Evolutionary conservation across 2,888 invertebrate species (phyloP).

Genomic region (Eupithecia exiguata): DNA sequence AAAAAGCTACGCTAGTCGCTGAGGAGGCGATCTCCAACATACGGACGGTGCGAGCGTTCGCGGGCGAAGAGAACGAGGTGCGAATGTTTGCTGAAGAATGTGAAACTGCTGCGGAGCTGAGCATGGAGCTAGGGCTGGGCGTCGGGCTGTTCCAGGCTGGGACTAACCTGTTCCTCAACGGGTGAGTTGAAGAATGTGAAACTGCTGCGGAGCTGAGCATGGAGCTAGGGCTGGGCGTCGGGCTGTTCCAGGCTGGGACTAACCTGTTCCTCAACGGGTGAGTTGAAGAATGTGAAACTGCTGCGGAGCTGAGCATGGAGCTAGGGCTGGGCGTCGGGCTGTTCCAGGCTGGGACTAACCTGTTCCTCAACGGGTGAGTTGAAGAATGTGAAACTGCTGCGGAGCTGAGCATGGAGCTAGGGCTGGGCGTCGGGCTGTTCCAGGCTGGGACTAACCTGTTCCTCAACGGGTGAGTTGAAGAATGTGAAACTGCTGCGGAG

Average conservation of each 20-base stretch:
- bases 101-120: conserved; percentile 87
- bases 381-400: conserved; percentile 90
- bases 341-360: conserved; percentile 94
- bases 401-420: conserved; percentile 89
- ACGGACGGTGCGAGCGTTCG: conserved; percentile 96
- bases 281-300: conserved; percentile 87
- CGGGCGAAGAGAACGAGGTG: conserved; percentile 94
- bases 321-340: conserved; percentile 95
- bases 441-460: conserved; percentile 94
- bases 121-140: conserved; percentile 92
- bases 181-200: conserved; percentile 88
- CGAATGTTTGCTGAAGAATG: conserved; percentile 89
- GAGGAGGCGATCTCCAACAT: conserved; percentile 97
- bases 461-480: conserved; percentile 86
- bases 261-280: conserved; percentile 92
- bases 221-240: conserved; percentile 94
- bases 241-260: conserved; percentile 94
- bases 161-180: conserved; percentile 92
- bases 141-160: conserved; percentile 96
- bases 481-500: no score
- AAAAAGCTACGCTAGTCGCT: conserved; percentile 93
- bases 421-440: conserved; percentile 95
- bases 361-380: conserved; percentile 89
- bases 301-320: conserved; percentile 88
- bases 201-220: conserved; percentile 89